Percentiles rank a stretch among this genome's conserved stretches.
phyloP scores from a whole-genome alignment of 2,797 vertebrate genomes.

The Karalla daura region DNA sequence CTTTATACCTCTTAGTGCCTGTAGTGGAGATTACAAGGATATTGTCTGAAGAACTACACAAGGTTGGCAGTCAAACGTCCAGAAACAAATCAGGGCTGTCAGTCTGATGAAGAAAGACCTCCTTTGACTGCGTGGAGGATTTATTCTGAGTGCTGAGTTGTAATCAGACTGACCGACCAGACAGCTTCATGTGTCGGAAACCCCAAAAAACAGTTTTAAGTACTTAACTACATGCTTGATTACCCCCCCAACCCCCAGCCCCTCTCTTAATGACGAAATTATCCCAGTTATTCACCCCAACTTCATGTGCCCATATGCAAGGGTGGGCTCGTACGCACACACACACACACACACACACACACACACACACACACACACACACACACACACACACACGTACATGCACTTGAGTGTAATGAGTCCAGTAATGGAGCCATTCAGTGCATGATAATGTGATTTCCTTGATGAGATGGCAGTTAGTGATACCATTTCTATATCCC shows the following conservation, averaged over 20 bases:
- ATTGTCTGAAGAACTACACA: neutral
- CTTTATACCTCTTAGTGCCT: too few species aligned
- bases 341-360: slow-evolving; percentile 26
- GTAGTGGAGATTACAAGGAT: neutral
- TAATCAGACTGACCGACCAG: slow-evolving; percentile 42
- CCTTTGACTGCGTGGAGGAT: slow-evolving; percentile 9
- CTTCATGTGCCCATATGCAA: slow-evolving; percentile 20
- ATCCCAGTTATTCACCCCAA: slow-evolving; percentile 66
- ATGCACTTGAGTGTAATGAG: slow-evolving; percentile 38
- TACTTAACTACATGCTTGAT: slow-evolving; percentile 57
- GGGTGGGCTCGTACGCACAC: slow-evolving; percentile 1
- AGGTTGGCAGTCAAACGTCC: neutral
- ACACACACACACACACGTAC: slow-evolving; percentile 15
- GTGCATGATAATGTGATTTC: slow-evolving; percentile 53
- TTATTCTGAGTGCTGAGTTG: slow-evolving; percentile 28
- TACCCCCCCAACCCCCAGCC: slow-evolving; percentile 35
- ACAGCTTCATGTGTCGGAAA: slow-evolving; percentile 28
- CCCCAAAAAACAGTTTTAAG: slow-evolving; percentile 54
- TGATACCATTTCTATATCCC: slow-evolving; percentile 50
- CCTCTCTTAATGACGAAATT: slow-evolving; percentile 67
- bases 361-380: neutral
- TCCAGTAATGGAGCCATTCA: slow-evolving; percentile 55
- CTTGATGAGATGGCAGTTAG: slow-evolving; percentile 56
- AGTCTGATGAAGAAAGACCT: slow-evolving; percentile 7
- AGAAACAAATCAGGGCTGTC: neutral